These are phyloP conservation scores for Tamandua tetradactyla DNA, from an alignment of 2,797 vertebrate genomes.

Conservation along the genomic window DNA sequence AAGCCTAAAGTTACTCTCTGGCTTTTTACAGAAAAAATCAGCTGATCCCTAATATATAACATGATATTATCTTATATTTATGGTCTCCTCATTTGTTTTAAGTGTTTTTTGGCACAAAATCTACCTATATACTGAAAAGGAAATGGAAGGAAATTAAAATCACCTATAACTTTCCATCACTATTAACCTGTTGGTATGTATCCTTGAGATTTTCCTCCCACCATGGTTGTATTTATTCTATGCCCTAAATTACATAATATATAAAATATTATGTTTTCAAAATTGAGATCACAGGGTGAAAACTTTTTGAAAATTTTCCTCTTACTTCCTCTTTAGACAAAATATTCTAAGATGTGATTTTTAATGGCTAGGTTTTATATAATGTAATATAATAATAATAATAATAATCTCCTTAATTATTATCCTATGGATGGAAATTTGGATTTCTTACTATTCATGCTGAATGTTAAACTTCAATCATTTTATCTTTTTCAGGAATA, in stretches of 20 bases:
- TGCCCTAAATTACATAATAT: background rate
- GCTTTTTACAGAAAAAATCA: background rate
- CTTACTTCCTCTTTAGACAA: background rate
- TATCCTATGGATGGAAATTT: background rate
- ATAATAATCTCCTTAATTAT: background rate
- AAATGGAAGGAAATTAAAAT: slow-evolving; percentile 37
- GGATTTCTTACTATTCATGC: background rate
- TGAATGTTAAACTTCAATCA: background rate
- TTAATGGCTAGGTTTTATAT: background rate
- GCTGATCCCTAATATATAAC: background rate
- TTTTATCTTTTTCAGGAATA: background rate
- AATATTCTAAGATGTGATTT: background rate
- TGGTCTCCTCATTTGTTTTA: slow-evolving; percentile 19
- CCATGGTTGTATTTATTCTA: background rate
- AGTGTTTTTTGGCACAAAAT: slow-evolving; percentile 21
- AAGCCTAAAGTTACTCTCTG: background rate
- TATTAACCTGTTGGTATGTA: background rate
- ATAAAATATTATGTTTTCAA: background rate
- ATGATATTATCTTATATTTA: slow-evolving; percentile 26
- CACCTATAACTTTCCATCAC: background rate
- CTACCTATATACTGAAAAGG: background rate
- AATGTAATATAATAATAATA: no score
- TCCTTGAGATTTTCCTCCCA: background rate
- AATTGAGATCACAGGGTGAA: background rate
- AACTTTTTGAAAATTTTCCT: background rate